Base-by-base conservation (phyloP, 37 sponge, comb jelly and placozoan species). In the Ephydatia muelleri region DNA sequence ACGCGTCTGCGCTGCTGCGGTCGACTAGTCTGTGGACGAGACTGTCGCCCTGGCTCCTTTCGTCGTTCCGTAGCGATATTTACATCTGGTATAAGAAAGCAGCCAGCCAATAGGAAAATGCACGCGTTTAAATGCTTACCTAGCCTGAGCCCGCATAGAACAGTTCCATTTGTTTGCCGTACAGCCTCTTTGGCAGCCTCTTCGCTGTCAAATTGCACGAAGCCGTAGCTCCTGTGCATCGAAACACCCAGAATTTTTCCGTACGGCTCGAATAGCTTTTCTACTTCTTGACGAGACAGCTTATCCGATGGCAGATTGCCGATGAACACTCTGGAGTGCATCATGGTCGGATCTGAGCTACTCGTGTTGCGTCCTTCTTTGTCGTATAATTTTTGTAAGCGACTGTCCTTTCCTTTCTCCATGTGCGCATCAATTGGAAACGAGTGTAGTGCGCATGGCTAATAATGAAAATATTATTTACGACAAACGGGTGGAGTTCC, bases 141-240 rank as follows among this genome's bases (percentile, higher is more conserved):
- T 65, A 87, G 27, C 27, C 36, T 73, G 0, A 38, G 30, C 16
- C 92, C 92, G 19, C 84, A 22, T 29, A 91, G 16, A 34, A 37
- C 43, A 38, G 33, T 48, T 5, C 88, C 88, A 71, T 92, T 84
- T 2, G 33, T 74, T 2, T 37, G 78, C 23, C 35, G 49, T 49
- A 92, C 89, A 1, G 92, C 88, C 27, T 70, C 64, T 21, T 78
- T 84, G 0, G 92, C 92, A 34, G 13, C 35, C 16, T 84, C 85
- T 78, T 77, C 88, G n/a, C 81, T 85, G 31, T 81, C 82, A 80
- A 81, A 92, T 80, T 92, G 92, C 27, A 92, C 92, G 38, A 92
- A 92, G 34, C 89, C 92, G 36, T 85, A 92, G 47, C 79, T 88
- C 78, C 82, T 88, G 68, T 88, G 89, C 47, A 92, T 16, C 2